Evolutionary conservation across 2,888 invertebrate species (phyloP), one percentile per base, ranked within the genome.

Genomic region (Leucania comma): DNA sequence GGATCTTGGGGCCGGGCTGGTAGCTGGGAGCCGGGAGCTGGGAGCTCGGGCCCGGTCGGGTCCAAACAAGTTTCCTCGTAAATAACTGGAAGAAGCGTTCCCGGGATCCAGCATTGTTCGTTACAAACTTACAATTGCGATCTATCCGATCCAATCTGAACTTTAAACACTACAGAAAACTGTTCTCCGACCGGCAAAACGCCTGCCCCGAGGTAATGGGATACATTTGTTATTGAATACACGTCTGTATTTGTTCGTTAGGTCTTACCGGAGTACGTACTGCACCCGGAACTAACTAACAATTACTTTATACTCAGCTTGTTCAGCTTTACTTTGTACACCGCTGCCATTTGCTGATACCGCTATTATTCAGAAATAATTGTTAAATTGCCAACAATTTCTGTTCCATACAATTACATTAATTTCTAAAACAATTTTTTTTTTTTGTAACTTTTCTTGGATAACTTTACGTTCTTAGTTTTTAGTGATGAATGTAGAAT

Each of bases 161-260:
- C 85, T 82, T 75, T 82, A 80, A 75, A 53, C 35, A 60, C 54
- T 64, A 56, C 35, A 0, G 0, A 3, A 29, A 53, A 71, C 66
- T 56, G 73, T 42, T 59, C 20, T 32, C 20, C 4, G 29, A 58
- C 14, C 24, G 35, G 73, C 29, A 79, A 60, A 60, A 17, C 66
- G 38, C 54, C 22, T 53, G 69, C 53, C 62, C 35, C 35, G 29
- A 38, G 62, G 67, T 83, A 84, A 84, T 85, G 75, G 78, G 60
- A 78, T 75, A 82, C 72, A 75, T 86, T 84, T 82, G 82, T 84
- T 84, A 85, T 82, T 84, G 86, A 86, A 85, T 85, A 82, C 82
- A 78, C 72, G 73, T 76, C 80, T 83, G 75, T 67, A 80, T 78
- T 84, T 77, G 76, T 82, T 82, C 72, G 76, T 80, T 82, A 75